Percentiles rank a stretch among this genome's conserved stretches.
These are phyloP conservation scores for Scaptomyza pallida DNA, from an alignment of 1,140 invertebrate genomes.

Conservation along the genomic window DNA sequence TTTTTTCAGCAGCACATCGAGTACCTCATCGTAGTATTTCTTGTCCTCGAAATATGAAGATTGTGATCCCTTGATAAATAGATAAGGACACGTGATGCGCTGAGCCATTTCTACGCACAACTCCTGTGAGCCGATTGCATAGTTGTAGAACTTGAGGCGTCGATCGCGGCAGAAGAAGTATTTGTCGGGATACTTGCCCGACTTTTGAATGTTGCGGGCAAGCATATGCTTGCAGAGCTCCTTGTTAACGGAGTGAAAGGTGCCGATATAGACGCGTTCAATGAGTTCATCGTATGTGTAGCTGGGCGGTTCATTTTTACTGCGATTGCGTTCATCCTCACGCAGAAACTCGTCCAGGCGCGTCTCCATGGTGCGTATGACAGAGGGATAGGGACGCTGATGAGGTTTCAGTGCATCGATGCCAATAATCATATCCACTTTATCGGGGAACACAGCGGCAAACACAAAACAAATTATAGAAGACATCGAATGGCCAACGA, in stretches of 20 bases:
- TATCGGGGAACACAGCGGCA: slow-evolving; percentile 86
- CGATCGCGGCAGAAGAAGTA: slow-evolving; percentile 87
- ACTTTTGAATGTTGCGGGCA: slow-evolving; percentile 86
- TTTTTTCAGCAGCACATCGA: slow-evolving; percentile 85
- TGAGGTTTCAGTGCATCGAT: slow-evolving; percentile 87
- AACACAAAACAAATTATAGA: slow-evolving; percentile 86
- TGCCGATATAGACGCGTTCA: slow-evolving; percentile 85
- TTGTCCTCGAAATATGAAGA: slow-evolving; percentile 86
- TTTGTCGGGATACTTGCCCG: slow-evolving; percentile 86
- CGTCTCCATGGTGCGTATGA: slow-evolving; percentile 73
- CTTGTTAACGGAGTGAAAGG: slow-evolving; percentile 85
- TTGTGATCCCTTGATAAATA: slow-evolving; percentile 86
- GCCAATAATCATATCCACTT: slow-evolving; percentile 87
- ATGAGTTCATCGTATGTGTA: slow-evolving; percentile 87
- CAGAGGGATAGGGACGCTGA: slow-evolving; percentile 68
- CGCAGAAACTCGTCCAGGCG: slow-evolving; percentile 85
- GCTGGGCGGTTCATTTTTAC: slow-evolving; percentile 85
- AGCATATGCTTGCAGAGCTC: slow-evolving; percentile 86
- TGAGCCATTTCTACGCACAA: slow-evolving; percentile 85
- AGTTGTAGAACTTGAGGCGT: slow-evolving; percentile 85
- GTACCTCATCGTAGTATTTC: slow-evolving; percentile 85
- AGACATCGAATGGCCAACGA: slow-evolving; percentile 89
- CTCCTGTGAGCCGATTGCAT: slow-evolving; percentile 85
- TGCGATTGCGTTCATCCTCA: slow-evolving; percentile 84
- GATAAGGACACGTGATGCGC: slow-evolving; percentile 85